phyloP scores from a whole-genome alignment of 2,113 vertebrate genomes.

The Ivindomyrus marchei region DNA sequence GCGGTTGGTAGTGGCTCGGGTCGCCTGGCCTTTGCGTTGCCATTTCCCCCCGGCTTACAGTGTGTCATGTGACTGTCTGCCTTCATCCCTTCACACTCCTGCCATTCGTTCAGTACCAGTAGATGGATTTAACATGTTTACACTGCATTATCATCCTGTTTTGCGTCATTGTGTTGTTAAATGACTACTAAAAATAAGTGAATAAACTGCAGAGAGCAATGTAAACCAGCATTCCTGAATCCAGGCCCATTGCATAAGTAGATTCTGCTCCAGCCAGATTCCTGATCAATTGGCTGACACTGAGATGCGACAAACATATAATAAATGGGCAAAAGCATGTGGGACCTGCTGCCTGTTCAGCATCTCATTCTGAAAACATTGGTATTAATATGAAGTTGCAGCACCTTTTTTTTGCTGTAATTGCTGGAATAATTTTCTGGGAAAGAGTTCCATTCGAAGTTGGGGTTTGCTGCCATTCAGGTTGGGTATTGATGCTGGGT shows the following conservation, averaged over 20 bases:
- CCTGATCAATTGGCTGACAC: not conserved
- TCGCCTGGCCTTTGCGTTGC: constrained; percentile 58
- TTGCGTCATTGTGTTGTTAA: not conserved
- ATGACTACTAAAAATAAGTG: not conserved
- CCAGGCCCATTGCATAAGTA: not conserved
- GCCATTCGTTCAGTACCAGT: not conserved
- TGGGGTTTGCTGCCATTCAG: not conserved
- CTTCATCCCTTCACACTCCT: not conserved
- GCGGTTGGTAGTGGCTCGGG: constrained; percentile 74
- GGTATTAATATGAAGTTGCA: not conserved
- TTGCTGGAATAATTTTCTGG: not conserved
- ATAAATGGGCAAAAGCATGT: not conserved
- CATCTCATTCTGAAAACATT: not conserved
- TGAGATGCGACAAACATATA: not conserved
- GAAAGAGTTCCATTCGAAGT: not conserved
- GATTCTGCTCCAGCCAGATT: not conserved
- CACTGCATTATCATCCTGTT: not conserved
- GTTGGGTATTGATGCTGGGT: not conserved
- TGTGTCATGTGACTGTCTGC: not conserved
- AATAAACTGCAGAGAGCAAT: not conserved
- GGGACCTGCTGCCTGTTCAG: not conserved
- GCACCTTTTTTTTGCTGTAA: not conserved
- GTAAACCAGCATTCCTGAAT: not conserved
- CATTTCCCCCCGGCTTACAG: constrained; percentile 42
- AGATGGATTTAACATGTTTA: not conserved